Conservation (phyloP, 1,140 invertebrate species). For the Cyclargus thomasi region DNA sequence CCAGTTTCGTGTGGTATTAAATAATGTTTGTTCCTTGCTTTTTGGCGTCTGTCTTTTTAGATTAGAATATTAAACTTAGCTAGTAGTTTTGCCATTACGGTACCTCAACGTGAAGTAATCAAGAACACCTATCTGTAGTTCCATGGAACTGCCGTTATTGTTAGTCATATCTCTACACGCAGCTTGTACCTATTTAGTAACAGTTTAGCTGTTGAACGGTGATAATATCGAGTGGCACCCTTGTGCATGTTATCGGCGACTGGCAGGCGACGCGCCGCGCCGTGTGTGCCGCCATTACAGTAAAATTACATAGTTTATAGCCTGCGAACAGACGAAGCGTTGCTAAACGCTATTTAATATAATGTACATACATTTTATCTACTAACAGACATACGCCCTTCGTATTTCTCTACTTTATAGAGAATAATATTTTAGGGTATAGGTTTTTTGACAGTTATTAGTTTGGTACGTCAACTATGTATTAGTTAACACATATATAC, state of each 20-base stretch:
- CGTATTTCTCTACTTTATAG: too few relatives aligned
- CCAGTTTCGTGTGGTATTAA: conserved; percentile 61
- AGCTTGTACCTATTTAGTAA: conserved; percentile 15
- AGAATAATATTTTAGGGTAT: too few relatives aligned
- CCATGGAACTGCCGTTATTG: neutral
- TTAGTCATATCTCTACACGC: neutral
- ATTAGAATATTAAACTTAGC: conserved; percentile 22
- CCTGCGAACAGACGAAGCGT: conserved; percentile 8
- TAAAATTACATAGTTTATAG: conserved; percentile 23
- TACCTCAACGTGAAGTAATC: neutral
- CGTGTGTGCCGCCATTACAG: conserved; percentile 20
- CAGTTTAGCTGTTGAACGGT: conserved; percentile 51
- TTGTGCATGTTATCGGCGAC: conserved; percentile 49
- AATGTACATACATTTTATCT: neutral
- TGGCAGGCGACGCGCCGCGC: conserved; percentile 42
- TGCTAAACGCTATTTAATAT: conserved; percentile 7
- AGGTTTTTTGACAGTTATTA: too few relatives aligned
- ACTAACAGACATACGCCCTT: neutral
- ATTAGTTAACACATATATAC: too few relatives aligned
- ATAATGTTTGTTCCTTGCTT: conserved; percentile 57
- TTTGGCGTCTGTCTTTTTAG: conserved; percentile 32
- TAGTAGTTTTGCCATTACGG: conserved; percentile 20
- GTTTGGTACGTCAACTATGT: too few relatives aligned
- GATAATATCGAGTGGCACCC: conserved; percentile 58
- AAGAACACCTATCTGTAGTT: neutral